phyloP scores from a whole-genome alignment of 2,797 vertebrate genomes.

The Enteromius afrohamiltoni region DNA sequence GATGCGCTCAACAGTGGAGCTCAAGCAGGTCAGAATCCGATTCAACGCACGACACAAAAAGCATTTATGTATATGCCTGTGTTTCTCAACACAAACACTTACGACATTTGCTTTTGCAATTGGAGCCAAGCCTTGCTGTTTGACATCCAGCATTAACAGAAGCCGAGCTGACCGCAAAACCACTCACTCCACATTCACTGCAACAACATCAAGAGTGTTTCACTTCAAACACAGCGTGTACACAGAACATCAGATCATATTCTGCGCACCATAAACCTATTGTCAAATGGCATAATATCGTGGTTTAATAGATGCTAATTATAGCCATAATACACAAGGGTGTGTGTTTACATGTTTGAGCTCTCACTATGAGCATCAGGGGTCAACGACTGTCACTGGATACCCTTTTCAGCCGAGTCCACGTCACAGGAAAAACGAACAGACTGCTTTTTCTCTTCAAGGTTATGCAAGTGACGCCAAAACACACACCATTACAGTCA shows the following conservation, averaged over 20 bases:
- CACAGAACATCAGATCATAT: not conserved
- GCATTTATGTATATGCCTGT: not conserved
- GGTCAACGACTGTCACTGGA: not conserved
- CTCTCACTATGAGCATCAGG: not conserved
- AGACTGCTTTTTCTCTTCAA: slow-evolving; percentile 6
- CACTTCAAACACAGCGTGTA: not conserved
- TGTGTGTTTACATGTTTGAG: slow-evolving; percentile 8
- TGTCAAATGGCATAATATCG: not conserved
- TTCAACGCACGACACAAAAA: not conserved
- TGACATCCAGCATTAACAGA: not conserved
- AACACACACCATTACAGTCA: slow-evolving; percentile 16
- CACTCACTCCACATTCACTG: slow-evolving; percentile 2
- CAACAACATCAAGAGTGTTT: not conserved
- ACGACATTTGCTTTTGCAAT: not conserved
- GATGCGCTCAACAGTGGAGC: not conserved
- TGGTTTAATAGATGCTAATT: slow-evolving; percentile 17
- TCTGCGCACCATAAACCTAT: not conserved
- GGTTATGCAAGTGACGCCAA: slow-evolving; percentile 5
- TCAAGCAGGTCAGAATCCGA: not conserved
- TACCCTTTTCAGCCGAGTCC: not conserved
- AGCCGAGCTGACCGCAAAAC: not conserved
- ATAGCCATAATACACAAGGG: not conserved
- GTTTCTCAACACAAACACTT: not conserved
- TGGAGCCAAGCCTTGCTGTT: not conserved
- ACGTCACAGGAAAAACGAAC: not conserved